These are phyloP conservation scores for Lepidocyrtoides sp. DNA, from an alignment of 2,888 invertebrate species.

Conservation along the genomic window DNA sequence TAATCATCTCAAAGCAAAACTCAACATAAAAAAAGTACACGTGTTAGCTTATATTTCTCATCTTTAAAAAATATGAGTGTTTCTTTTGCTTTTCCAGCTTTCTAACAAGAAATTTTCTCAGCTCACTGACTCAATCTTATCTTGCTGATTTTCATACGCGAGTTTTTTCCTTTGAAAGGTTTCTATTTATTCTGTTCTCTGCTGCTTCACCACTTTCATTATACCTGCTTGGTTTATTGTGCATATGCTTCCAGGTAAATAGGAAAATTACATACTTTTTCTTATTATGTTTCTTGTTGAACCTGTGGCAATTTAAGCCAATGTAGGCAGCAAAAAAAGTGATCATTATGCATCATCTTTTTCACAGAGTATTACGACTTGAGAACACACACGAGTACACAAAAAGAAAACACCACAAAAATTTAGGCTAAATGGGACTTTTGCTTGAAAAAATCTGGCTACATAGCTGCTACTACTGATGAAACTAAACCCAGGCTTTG, in stretches of 20 bases:
- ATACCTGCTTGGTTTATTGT: conserved; percentile 13
- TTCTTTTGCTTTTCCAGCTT: not conserved
- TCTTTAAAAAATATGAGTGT: not conserved
- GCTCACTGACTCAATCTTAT: not conserved
- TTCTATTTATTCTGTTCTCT: not conserved
- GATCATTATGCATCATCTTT: not conserved
- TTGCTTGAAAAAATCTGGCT: conserved; percentile 45
- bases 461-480: not conserved
- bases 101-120: not conserved
- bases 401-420: not conserved
- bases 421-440: not conserved
- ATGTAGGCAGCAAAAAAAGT: not conserved
- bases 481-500: conserved; percentile 49
- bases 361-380: not conserved
- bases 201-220: not conserved
- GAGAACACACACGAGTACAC: not conserved
- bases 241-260: not conserved
- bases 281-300: not conserved
- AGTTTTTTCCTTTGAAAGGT: not conserved
- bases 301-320: not conserved
- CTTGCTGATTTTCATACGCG: not conserved
- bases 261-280: not conserved
- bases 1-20: not conserved
- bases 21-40: not conserved
- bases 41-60: not conserved